Evolutionary conservation across 2,888 invertebrate species (phyloP).

Genomic region (Teleogryllus oceanicus): DNA sequence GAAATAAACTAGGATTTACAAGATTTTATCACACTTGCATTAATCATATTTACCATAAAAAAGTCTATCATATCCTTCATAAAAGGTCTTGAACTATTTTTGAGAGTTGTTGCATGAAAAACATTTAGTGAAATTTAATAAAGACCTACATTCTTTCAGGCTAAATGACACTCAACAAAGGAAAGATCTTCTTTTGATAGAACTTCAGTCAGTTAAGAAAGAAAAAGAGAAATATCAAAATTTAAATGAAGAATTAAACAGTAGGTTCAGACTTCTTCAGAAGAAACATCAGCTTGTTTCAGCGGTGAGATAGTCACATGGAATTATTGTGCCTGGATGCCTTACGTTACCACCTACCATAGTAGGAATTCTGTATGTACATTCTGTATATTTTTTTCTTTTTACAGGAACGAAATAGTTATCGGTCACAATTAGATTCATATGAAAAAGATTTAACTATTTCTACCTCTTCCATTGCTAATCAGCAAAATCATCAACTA

Average conservation of each 20-base stretch:
- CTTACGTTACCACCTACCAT: too few species aligned
- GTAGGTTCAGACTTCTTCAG: background rate
- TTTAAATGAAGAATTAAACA: background rate
- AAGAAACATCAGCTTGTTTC: background rate
- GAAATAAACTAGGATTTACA: too few species aligned
- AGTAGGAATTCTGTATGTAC: too few species aligned
- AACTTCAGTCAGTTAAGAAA: background rate
- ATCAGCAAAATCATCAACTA: conserved; percentile 34
- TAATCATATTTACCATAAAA: too few species aligned
- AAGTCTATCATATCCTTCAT: too few species aligned
- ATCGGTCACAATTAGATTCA: conserved; percentile 72
- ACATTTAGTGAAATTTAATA: too few species aligned
- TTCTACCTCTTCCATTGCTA: conserved; percentile 39
- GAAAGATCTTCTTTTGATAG: background rate
- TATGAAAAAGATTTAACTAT: conserved; percentile 77
- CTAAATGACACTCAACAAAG: background rate
- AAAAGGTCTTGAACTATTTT: too few species aligned
- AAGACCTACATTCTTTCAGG: background rate
- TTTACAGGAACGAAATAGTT: conserved; percentile 69
- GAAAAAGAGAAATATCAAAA: background rate
- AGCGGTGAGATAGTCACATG: background rate
- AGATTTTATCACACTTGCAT: too few species aligned
- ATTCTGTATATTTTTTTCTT: background rate
- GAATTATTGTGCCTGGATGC: too few species aligned
- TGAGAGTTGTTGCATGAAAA: too few species aligned